These are phyloP conservation scores for Novumbra hubbsi DNA, from an alignment of 2,797 vertebrate genomes.

Conservation along the genomic window DNA sequence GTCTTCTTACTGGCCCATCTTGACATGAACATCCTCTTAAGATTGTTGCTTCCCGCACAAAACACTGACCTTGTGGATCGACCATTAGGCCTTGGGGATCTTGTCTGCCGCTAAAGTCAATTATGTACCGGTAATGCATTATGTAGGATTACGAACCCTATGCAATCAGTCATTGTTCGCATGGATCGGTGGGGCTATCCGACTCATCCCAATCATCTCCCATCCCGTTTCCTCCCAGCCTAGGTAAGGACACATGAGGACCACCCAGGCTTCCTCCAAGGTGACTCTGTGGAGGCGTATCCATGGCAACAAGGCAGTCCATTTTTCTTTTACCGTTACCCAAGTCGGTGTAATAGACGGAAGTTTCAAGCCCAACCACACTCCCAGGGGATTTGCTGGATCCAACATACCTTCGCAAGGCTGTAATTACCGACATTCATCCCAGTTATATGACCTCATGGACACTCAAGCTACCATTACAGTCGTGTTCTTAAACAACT, in stretches of 20 bases:
- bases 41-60: constrained; percentile 17
- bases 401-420: neutral
- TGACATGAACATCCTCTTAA: constrained; percentile 15
- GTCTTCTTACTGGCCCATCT: constrained; percentile 9
- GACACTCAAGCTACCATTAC: neutral
- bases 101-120: constrained; percentile 67
- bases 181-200: constrained; percentile 46
- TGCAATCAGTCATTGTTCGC: constrained; percentile 72
- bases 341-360: constrained; percentile 29
- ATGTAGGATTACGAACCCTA: constrained; percentile 54
- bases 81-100: constrained; percentile 51
- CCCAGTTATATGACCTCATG: neutral
- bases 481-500: neutral
- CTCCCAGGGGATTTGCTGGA: constrained; percentile 16
- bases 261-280: constrained; percentile 59
- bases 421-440: neutral
- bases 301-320: constrained; percentile 22
- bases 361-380: constrained; percentile 39
- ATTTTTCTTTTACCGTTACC: constrained; percentile 45
- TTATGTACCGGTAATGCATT: constrained; percentile 72
- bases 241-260: constrained; percentile 45
- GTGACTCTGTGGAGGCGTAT: constrained; percentile 54
- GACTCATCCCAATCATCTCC: constrained; percentile 60
- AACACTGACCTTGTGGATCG: constrained; percentile 63
- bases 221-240: constrained; percentile 51